Evolutionary conservation across 2,113 vertebrate genomes (phyloP), one percentile per base, ranked within the genome.

Genomic region (Aythya baeri): DNA sequence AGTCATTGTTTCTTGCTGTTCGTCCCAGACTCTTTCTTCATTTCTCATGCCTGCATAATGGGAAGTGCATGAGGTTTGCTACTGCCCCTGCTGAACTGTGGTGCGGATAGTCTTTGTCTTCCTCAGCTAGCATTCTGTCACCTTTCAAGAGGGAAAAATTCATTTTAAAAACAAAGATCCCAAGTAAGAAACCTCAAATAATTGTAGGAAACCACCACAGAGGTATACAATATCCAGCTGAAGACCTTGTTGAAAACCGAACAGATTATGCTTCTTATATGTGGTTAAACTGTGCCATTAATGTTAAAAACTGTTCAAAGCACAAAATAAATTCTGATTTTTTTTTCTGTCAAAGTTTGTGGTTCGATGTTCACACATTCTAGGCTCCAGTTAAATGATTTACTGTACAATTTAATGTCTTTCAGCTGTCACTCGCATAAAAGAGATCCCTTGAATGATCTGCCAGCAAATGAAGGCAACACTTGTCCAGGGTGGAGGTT

Each of bases 181-280:
- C 72, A 75, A 93, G 66, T 46, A 83, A 83, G 36, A 95, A 97
- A 86, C 85, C 89, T 91, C 93, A 86, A 34, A 88, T 67, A 91
- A 92, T 91, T 81, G 75, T n/a, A 94, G 72, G 87, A 85, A 93
- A 81, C 86, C 88, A 82, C 75, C 26, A 65, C 55, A 96, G 83
- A 72, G 72, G 59, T 95, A 79, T 92, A 73, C 44, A 92, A 38
- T 87, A 94, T 78, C 65, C 87, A 71, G n/a, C 12, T 95, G 91
- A 97, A 96, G 86, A 95, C 22, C 78, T 93, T 95, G 94, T 59
- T 96, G 96, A 96, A 97, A 96, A 93, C 58, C 27, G 57, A 91
- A 88, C 55, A 81, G 86, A 93, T 95, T 91, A 78, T 76, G 14
- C 74, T 83, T 65, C 17, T 93, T 93, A 77, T 2, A 70, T 92